Base-by-base conservation (phyloP, 2,797 vertebrate species). In the Ctenopoma multispine region DNA sequence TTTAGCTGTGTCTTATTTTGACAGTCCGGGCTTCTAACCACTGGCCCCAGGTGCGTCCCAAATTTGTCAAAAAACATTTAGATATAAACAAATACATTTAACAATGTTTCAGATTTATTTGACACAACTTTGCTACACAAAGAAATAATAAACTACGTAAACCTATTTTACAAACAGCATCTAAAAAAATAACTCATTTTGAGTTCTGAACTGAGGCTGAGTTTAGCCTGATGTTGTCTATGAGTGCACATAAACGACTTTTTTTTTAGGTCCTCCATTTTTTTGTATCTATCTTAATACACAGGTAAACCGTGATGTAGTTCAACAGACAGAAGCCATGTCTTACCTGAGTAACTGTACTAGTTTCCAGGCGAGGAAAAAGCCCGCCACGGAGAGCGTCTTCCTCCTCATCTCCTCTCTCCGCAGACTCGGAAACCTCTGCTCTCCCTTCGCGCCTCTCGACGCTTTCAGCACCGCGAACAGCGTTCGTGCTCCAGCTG, bases 291-390 rank as follows among this genome's bases (percentile, higher is more conserved):
- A 17, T 44, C 15, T 5, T 44, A 18, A 18, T 7, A 3, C 17
- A 7, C 17, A 44, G 43, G 43, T 14, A 55, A 54, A 55, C 31
- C 29, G 29, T 13, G 38, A 56, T 7, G 17, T 6, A 18, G 7
- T 21, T 41, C 7, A 13, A n/a, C 11, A 17, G 21, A 3, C 2
- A 29, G 0, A 4, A 23, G 0, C 1, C 4, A 11, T 13, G 2
- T 34, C 72, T 80, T 63, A 90, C 89, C 86, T 79, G 61, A 85
- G 56, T 1, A 81, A 53, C 58, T 84, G 63, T 0, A 69, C 50
- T 1, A 90, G 65, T 36, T 51, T 73, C 69, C 81, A 84, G 43
- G 57, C 71, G 18, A 81, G 60, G 10, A 75, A 6, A 17, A 62
- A 68, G 27, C 75, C 72, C 64, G 54, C 43, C 72, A 71, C 73